Conservation (phyloP, 2,888 invertebrate genomes). For the Bellardia pandia region DNA sequence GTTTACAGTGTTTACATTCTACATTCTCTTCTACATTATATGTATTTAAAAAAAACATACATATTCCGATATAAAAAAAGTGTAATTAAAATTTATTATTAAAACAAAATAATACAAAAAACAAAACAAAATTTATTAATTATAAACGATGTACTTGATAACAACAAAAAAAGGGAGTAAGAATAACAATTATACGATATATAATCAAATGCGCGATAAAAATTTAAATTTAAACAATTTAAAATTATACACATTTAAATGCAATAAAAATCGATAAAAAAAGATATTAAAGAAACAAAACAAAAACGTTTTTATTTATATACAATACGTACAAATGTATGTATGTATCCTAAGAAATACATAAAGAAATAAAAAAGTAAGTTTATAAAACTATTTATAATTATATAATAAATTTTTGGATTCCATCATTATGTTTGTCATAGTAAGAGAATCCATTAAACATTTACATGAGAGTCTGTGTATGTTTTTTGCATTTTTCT, state of each 20-base stretch:
- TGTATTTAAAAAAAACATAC: not conserved
- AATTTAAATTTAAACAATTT: slow-evolving; percentile 67
- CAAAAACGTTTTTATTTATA: not conserved
- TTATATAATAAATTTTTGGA: too few species aligned
- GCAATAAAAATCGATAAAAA: slow-evolving; percentile 59
- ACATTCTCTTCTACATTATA: slow-evolving; percentile 61
- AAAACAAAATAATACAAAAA: slow-evolving; percentile 39
- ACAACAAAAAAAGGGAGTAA: slow-evolving; percentile 61
- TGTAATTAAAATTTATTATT: slow-evolving; percentile 62
- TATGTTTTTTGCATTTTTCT: too few species aligned
- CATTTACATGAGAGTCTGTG: too few species aligned
- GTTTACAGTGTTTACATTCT: slow-evolving; percentile 71
- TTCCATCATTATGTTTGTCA: too few species aligned
- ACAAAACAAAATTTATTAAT: slow-evolving; percentile 36
- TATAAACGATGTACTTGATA: slow-evolving; percentile 66
- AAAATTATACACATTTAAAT: slow-evolving; percentile 66
- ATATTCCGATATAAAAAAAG: slow-evolving; percentile 41
- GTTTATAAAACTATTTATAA: not conserved
- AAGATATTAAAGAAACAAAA: slow-evolving; percentile 42
- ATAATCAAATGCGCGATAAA: slow-evolving; percentile 60
- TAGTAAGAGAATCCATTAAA: too few species aligned
- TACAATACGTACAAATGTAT: too few species aligned
- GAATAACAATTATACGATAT: slow-evolving; percentile 56
- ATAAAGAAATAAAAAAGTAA: not conserved
- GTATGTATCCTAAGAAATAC: not conserved